These are phyloP conservation scores for Percina caprodes DNA, from an alignment of 2,113 vertebrate species.

Conservation along the genomic window DNA sequence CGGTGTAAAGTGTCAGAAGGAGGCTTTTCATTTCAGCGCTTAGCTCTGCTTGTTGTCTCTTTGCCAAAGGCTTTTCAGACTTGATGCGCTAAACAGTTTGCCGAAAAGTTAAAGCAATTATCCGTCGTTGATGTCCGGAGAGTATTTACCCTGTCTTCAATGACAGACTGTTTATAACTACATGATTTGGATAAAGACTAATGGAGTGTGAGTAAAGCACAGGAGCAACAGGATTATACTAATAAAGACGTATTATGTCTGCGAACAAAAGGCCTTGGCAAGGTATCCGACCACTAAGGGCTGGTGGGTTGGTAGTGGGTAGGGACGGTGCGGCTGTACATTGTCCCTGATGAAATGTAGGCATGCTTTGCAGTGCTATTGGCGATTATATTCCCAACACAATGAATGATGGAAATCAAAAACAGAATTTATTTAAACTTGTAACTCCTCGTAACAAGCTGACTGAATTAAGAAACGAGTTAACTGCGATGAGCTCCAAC, in stretches of 20 bases:
- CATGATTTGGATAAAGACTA: slow-evolving; percentile 82
- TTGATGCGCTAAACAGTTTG: slow-evolving; percentile 69
- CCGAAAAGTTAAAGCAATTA: slow-evolving; percentile 78
- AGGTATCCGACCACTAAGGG: slow-evolving; percentile 65
- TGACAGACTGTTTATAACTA: slow-evolving; percentile 78
- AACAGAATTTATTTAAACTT: too few relatives aligned
- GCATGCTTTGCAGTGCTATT: slow-evolving; percentile 29
- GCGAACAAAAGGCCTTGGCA: slow-evolving; percentile 77
- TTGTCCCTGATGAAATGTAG: slow-evolving; percentile 68
- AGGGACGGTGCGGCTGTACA: slow-evolving; percentile 60
- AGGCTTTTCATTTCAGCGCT: slow-evolving; percentile 69
- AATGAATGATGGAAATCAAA: not conserved
- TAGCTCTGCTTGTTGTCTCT: slow-evolving; percentile 68
- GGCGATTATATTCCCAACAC: slow-evolving; percentile 34
- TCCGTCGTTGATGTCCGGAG: slow-evolving; percentile 66
- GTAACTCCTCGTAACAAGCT: too few relatives aligned
- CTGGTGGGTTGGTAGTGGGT: slow-evolving; percentile 60
- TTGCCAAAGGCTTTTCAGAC: slow-evolving; percentile 70
- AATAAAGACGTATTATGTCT: slow-evolving; percentile 83
- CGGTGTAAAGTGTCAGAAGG: slow-evolving; percentile 67
- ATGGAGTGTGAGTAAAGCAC: slow-evolving; percentile 78
- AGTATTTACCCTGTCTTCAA: slow-evolving; percentile 75
- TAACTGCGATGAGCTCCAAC: too few relatives aligned
- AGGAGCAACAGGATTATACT: slow-evolving; percentile 76
- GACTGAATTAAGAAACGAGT: too few relatives aligned